Base-by-base conservation (phyloP, 2,797 vertebrate genomes). In the Zenarchopterus dispar region DNA sequence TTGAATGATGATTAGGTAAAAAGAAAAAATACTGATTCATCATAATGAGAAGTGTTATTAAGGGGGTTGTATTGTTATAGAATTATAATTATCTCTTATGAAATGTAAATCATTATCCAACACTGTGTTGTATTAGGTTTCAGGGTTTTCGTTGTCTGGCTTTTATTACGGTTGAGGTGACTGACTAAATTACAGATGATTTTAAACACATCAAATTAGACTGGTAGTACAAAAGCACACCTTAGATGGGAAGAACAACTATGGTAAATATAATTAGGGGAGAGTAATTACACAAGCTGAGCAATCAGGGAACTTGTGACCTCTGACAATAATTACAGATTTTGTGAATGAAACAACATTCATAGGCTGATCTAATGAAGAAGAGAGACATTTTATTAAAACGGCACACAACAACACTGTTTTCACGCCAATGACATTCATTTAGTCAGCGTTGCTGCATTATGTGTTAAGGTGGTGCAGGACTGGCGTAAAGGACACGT, bases 251-350 rank as follows among this genome's bases (percentile, higher is more conserved):
- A 55, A 63, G 52, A 49, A 22, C 19, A 54, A 76, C 67, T 57
- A 70, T 73, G 61, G 67, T 70, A 69, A 82, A 80, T 62, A 77
- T 61, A 48, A 84, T 83, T 75, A 70, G 45, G 57, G 23, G 7
- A 74, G 49, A 59, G 48, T 73, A 73, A 77, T 84, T 80, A 76
- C 9, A 28, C 6, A 44, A 76, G 55, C 62, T 47, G 42, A 71
- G 72, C 60, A 69, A 76, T 76, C 39, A 48, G 62, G 56, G 61
- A 81, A 68, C 78, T 63, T 71, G 53, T 73, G 56, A 56, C 61
- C 56, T 0, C 36, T 39, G 36, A 2, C 44, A n/a, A 52, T 80
- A 68, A 79, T 82, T 77, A 75, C 62, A 77, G n/a, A 39, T 62
- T 73, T 61, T 58, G 22, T 42, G 70, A 36, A 75, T 74, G 13